Percentiles rank a stretch among this genome's conserved stretches.
Conservation (phyloP, 2,113 vertebrate species). For the Odobenus rosmarus region DNA sequence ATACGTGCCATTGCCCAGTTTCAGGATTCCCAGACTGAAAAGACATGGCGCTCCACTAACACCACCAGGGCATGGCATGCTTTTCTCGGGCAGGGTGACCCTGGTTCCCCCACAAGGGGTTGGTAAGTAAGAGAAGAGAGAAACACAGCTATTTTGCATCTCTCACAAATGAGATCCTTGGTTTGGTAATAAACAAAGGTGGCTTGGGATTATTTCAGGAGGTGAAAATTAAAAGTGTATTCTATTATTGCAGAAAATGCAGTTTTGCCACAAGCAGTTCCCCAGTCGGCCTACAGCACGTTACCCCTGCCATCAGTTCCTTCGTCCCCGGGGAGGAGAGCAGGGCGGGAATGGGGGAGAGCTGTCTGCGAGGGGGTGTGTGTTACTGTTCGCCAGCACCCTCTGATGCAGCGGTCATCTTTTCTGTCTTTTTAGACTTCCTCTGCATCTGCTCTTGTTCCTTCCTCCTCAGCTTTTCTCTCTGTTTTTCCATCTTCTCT, state of each 20-base stretch:
- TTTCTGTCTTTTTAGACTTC: slow-evolving; percentile 82
- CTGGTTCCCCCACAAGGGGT: neutral
- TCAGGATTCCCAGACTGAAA: neutral
- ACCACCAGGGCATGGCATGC: neutral
- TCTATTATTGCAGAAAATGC: slow-evolving; percentile 71
- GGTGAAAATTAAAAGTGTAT: slow-evolving; percentile 73
- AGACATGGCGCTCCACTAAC: neutral
- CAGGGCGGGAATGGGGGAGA: neutral
- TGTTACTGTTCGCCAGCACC: slow-evolving; percentile 81
- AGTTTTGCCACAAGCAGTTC: slow-evolving; percentile 66
- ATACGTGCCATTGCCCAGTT: neutral
- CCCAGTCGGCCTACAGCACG: slow-evolving; percentile 63
- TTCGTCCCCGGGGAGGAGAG: neutral
- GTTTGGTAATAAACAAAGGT: slow-evolving; percentile 55
- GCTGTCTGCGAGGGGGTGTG: neutral
- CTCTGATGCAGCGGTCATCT: slow-evolving; percentile 57
- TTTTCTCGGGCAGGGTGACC: neutral
- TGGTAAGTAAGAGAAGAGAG: slow-evolving; percentile 8
- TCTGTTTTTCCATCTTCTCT: slow-evolving; percentile 94
- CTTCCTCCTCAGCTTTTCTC: slow-evolving; percentile 90
- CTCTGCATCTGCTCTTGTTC: slow-evolving; percentile 91
- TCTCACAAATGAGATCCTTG: slow-evolving; percentile 43
- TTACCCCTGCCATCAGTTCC: neutral
- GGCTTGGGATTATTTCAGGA: slow-evolving; percentile 56
- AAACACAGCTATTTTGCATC: neutral